Evolutionary conservation across 2,113 vertebrate species (phyloP).

Genomic region (Prunella fulvescens): DNA sequence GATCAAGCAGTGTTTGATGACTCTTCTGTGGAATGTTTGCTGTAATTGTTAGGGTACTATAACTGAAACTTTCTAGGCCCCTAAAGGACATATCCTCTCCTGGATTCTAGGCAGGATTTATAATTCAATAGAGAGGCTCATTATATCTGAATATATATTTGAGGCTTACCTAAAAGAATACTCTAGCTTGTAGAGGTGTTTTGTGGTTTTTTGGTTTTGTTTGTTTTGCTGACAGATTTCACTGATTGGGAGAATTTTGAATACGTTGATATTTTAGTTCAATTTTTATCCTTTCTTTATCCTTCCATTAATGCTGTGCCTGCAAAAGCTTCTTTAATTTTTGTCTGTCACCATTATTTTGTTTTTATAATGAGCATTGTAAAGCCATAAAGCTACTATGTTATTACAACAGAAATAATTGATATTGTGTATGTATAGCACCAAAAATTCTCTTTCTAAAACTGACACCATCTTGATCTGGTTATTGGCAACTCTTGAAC

Average conservation of each 20-base stretch:
- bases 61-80: not conserved
- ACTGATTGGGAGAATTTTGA: not conserved
- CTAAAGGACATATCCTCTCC: not conserved
- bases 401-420: not conserved
- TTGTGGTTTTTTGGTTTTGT: not conserved
- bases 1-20: not conserved
- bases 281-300: not conserved
- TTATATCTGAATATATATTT: not conserved
- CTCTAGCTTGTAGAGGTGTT: not conserved
- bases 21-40: not conserved
- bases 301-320: not conserved
- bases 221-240: not conserved
- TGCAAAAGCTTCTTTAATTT: not conserved
- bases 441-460: not conserved
- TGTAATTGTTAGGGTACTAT: not conserved
- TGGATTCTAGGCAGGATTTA: not conserved
- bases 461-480: not conserved
- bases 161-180: not conserved
- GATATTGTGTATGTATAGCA: not conserved
- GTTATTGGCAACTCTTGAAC: not conserved
- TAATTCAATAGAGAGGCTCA: not conserved
- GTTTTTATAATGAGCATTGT: not conserved
- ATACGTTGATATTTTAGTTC: not conserved
- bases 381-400: not conserved
- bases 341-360: not conserved